Conservation (phyloP, 2,888 invertebrate genomes). For the Cinara cedri region DNA sequence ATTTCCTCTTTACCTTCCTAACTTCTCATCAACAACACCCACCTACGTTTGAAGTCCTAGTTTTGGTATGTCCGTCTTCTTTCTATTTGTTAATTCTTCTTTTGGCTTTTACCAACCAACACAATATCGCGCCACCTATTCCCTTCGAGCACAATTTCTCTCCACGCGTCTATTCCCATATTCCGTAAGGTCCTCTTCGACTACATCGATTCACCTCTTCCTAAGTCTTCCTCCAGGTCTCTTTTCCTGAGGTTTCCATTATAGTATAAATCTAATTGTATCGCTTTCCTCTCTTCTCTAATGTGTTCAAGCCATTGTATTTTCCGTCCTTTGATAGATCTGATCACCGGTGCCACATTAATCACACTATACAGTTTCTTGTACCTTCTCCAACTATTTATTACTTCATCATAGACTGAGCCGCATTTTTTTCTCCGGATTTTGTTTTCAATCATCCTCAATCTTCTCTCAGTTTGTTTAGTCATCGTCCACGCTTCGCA, state of each 20-base stretch:
- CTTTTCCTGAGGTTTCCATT: background rate
- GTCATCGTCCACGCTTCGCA: constrained; percentile 6
- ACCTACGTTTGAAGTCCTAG: too few relatives aligned
- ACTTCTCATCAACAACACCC: too few relatives aligned
- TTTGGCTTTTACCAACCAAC: too few relatives aligned
- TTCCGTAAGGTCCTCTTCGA: background rate
- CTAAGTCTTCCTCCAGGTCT: constrained; percentile 1
- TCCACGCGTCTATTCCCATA: background rate
- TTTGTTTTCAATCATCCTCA: constrained; percentile 4
- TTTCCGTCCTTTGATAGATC: background rate
- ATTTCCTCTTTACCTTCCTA: too few relatives aligned
- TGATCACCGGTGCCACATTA: background rate
- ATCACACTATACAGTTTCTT: background rate
- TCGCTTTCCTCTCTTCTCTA: too few relatives aligned
- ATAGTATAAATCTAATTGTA: too few relatives aligned
- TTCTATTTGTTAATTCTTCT: too few relatives aligned
- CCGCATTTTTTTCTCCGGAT: background rate
- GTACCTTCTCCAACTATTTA: background rate
- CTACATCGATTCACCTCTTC: background rate
- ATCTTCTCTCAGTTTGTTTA: background rate
- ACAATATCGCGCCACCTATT: background rate
- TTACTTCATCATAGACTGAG: background rate
- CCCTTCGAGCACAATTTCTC: too few relatives aligned
- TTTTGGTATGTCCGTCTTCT: too few relatives aligned
- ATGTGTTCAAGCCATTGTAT: background rate